Evolutionary conservation across 2,888 invertebrate genomes (phyloP), one percentile per base, ranked within the genome.

Genomic region (Thera obeliscata): DNA sequence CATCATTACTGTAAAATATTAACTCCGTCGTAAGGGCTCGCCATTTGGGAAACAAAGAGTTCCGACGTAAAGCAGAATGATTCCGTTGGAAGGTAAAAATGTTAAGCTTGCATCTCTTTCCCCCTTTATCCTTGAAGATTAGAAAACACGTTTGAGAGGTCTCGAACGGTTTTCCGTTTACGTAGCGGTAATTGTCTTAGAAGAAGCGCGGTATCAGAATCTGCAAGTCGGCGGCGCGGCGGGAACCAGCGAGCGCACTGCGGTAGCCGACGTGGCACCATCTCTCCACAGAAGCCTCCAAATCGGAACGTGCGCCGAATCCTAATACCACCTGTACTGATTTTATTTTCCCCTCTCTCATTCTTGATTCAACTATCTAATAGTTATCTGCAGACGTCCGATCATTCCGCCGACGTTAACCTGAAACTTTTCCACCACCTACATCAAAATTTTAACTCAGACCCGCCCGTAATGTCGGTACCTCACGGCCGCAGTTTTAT

Each of bases 161-260:
- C 85, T 84, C 80, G 86, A 88, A 87, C 89, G 87, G 87, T 91
- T 91, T 91, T 91, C 90, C 89, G 91, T 89, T 91, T 90, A 89
- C 89, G 88, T 88, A 86, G 89, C 87, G 85, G 91, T 91, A 91
- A 91, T 92, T 92, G 90, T 91, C 89, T 90, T 85, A 88, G 86
- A 87, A 84, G 86, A 88, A 88, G 87, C 88, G 89, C 79, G 83
- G 80, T 85, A 84, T 22, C 22, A 22, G 22, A 22, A 22, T 83
- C 85, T 81, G 74, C 77, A 81, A 82, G 82, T 77, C 80, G 79
- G 81, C 74, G 72, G 78, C 22, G 69, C 80, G 79, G 81, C 74
- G 72, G 78, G 50, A 70, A 77, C 77, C 72, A 75, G 74, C 77
- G 80, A 12, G 89, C 90, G 91, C 90, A 89, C 80, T 91, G 91